Evolutionary conservation across 2,113 vertebrate genomes (phyloP).

Genomic region (Clarias macrocephalus): DNA sequence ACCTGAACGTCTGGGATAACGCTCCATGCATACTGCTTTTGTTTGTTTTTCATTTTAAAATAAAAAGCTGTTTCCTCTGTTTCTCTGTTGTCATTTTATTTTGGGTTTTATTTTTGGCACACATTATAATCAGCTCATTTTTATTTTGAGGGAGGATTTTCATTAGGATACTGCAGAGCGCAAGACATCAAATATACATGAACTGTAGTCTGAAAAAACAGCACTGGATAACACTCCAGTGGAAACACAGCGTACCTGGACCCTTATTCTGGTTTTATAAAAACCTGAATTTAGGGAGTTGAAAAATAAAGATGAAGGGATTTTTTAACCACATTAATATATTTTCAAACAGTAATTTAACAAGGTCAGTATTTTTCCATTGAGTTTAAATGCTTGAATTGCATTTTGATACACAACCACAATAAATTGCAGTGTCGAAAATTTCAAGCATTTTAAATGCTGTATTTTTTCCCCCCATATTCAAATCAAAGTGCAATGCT

Average conservation of each 20-base stretch:
- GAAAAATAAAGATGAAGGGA: too few relatives aligned
- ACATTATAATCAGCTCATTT: not conserved
- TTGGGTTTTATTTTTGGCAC: not conserved
- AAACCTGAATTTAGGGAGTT: not conserved
- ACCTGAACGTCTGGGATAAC: not conserved
- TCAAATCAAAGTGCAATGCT: too few relatives aligned
- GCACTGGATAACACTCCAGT: too few relatives aligned
- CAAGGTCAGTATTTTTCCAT: too few relatives aligned
- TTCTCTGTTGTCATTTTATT: not conserved
- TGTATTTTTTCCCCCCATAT: too few relatives aligned
- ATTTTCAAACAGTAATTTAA: too few relatives aligned
- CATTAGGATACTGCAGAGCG: not conserved
- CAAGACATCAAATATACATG: not conserved
- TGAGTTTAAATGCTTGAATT: too few relatives aligned
- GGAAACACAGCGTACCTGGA: not conserved
- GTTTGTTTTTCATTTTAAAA: not conserved
- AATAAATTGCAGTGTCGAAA: too few relatives aligned
- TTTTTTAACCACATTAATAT: too few relatives aligned
- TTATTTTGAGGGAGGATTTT: not conserved
- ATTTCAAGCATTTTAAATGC: too few relatives aligned
- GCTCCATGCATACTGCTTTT: not conserved
- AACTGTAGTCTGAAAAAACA: not conserved
- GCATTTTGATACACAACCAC: too few relatives aligned
- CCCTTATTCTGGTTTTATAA: not conserved
- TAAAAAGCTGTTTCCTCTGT: not conserved